Evolutionary conservation across 2,797 vertebrate species (phyloP).

Genomic region (Melopsittacus undulatus): DNA sequence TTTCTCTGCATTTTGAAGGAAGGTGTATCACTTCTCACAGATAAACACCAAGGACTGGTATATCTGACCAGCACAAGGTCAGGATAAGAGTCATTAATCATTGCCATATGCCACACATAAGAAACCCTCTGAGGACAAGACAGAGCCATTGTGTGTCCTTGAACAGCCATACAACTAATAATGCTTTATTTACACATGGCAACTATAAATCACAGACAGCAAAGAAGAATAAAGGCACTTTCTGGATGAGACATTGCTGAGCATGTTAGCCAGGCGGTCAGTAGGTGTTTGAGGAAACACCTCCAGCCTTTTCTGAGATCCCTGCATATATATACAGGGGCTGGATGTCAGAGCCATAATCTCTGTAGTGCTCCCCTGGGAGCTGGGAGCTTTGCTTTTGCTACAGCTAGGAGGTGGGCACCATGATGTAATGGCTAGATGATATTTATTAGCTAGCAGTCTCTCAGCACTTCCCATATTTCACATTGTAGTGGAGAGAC

Average conservation of each 20-base stretch:
- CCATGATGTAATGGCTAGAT: neutral
- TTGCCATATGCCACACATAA: neutral
- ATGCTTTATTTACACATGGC: neutral
- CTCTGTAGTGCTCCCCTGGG: neutral
- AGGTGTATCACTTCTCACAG: neutral
- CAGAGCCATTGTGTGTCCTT: neutral
- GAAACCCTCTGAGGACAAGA: neutral
- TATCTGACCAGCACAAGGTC: neutral
- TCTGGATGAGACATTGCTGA: neutral
- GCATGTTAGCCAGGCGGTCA: neutral
- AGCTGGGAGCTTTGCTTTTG: neutral
- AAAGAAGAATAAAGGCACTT: neutral
- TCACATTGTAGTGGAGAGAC: neutral
- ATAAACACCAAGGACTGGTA: neutral
- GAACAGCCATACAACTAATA: neutral
- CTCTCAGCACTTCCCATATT: neutral
- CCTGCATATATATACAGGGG: neutral
- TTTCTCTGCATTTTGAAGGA: neutral
- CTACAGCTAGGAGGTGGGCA: neutral
- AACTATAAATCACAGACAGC: neutral
- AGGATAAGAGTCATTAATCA: neutral
- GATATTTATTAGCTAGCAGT: neutral
- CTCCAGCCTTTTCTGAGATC: neutral
- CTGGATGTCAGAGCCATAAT: neutral
- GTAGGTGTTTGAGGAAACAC: neutral